phyloP scores from a whole-genome alignment of 2,113 vertebrate species.

The Protobothrops flavoviridis region DNA sequence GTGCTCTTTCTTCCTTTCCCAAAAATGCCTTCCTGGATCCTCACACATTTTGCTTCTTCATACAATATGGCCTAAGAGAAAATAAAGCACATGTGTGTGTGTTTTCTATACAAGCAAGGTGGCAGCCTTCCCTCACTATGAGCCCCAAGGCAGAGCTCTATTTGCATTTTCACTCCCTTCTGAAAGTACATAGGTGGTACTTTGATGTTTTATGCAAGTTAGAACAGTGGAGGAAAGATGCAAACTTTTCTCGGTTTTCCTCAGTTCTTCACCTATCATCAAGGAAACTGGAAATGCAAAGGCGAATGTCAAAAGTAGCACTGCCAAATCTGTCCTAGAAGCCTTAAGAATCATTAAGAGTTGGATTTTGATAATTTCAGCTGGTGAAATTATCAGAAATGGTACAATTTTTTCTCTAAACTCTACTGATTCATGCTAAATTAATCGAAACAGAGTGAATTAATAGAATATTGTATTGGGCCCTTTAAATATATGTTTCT shows the following conservation, averaged over 20 bases:
- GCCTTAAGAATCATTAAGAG: not conserved
- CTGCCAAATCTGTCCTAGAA: not conserved
- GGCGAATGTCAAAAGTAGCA: not conserved
- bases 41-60: not conserved
- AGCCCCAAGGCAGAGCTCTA: constrained; percentile 7
- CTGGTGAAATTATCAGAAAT: not conserved
- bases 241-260: not conserved
- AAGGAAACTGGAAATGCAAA: not conserved
- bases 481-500: not conserved
- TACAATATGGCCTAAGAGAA: not conserved
- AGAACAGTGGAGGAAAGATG: not conserved
- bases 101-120: not conserved
- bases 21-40: not conserved
- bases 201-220: not conserved
- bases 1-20: not conserved
- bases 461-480: not conserved
- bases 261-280: not conserved
- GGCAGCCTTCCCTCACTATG: not conserved
- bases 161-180: not conserved
- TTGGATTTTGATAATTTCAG: not conserved
- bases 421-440: not conserved
- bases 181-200: not conserved
- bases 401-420: not conserved
- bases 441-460: not conserved
- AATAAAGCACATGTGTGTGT: not conserved